phyloP scores from a whole-genome alignment of 1,140 invertebrate genomes.

The Mycetomoellerius zeteki region DNA sequence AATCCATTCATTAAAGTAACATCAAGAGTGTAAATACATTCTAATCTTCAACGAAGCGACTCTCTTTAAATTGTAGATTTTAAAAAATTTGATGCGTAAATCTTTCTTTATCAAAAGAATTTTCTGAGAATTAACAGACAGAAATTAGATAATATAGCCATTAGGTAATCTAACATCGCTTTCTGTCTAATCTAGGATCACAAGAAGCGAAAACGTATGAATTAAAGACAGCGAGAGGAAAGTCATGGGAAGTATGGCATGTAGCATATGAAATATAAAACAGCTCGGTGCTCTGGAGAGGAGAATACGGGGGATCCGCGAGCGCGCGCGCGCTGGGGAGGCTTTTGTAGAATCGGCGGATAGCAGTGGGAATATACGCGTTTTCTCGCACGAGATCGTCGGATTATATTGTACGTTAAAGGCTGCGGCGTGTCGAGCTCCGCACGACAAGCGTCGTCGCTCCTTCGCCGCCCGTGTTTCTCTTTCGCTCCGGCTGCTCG shows the following conservation, averaged over 20 bases:
- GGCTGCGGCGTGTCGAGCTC: neutral
- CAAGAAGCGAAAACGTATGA: neutral
- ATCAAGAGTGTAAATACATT: too few relatives aligned
- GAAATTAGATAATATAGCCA: neutral
- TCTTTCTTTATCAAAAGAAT: neutral
- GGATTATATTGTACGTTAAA: slow-evolving; percentile 34
- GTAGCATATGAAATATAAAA: slow-evolving; percentile 23
- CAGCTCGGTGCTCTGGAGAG: neutral
- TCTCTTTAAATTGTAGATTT: neutral
- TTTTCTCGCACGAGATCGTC: slow-evolving; percentile 31
- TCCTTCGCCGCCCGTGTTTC: slow-evolving; percentile 5
- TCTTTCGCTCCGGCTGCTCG: slow-evolving; percentile 55
- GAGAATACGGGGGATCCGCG: neutral
- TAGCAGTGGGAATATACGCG: slow-evolving; percentile 14
- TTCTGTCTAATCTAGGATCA: neutral
- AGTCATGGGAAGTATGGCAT: neutral
- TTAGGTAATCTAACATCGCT: neutral
- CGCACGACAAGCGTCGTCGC: neutral
- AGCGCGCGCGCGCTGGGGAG: neutral
- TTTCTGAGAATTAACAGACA: neutral
- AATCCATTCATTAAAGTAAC: neutral
- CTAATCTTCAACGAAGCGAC: neutral
- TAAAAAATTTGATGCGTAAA: neutral
- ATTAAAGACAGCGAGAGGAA: neutral
- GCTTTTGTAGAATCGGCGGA: slow-evolving; percentile 40